These are phyloP conservation scores for Hipparchia sbordonii DNA, from an alignment of 2,888 invertebrate species.

Conservation along the genomic window DNA sequence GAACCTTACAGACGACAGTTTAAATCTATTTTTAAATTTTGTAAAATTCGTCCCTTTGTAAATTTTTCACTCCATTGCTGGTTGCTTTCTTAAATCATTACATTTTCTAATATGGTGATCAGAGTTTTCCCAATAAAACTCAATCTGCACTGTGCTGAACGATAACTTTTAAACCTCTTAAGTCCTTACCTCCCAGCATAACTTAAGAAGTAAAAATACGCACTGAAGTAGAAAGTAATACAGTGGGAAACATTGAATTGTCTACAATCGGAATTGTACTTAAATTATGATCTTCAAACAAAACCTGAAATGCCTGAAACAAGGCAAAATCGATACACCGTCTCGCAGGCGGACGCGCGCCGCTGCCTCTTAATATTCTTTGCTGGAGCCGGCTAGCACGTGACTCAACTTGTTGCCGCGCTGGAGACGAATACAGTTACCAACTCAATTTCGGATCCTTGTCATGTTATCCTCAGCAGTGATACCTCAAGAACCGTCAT, in stretches of 20 bases:
- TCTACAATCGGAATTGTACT: slow-evolving; percentile 44
- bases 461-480: slow-evolving; percentile 13
- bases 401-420: slow-evolving; percentile 80
- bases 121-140: too few species aligned
- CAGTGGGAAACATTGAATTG: background rate
- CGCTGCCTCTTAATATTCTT: slow-evolving; percentile 71
- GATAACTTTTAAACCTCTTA: too few species aligned
- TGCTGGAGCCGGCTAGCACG: slow-evolving; percentile 72
- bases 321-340: slow-evolving; percentile 75
- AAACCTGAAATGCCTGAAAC: slow-evolving; percentile 56
- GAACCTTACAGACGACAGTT: too few species aligned
- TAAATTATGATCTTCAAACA: slow-evolving; percentile 60
- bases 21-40: too few species aligned
- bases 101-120: too few species aligned
- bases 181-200: background rate
- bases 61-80: too few species aligned
- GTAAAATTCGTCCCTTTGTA: too few species aligned
- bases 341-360: slow-evolving; percentile 70
- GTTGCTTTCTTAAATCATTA: too few species aligned
- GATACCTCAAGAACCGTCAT: background rate
- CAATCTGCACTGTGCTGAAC: too few species aligned
- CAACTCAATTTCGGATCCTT: slow-evolving; percentile 22
- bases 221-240: background rate
- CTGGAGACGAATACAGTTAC: slow-evolving; percentile 38
- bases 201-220: background rate